Base-by-base conservation (phyloP, 2,113 vertebrate genomes). In the Misgurnus mizolepis region DNA sequence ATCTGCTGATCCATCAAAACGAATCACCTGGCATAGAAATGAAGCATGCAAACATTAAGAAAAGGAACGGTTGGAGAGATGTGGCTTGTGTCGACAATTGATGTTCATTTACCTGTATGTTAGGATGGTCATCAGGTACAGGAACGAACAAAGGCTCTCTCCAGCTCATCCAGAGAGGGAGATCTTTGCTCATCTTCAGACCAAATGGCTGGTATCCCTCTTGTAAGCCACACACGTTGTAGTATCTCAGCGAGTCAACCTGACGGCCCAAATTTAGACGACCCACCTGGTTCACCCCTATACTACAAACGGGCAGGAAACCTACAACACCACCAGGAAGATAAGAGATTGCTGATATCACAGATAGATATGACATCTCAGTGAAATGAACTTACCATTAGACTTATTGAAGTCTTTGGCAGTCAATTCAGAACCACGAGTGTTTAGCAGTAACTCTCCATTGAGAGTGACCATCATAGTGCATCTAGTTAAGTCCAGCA, bases 391-490 rank as follows among this genome's bases (percentile, higher is more conserved):
- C 95, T 89, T 77, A 98, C 97, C 97, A 0, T 95, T 94, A 65
- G 90, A 89, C 66, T 93, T 88, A 61, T 94, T 94, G 58, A 99
- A 97, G 83, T 97, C 95, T 88, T 95, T 96, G 89, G 95, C 95
- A 0, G 94, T 95, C 84, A 97, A 89, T 69, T 99, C 97, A 0
- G 95, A 98, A 47, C 97, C 96, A 2, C 92, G 94, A 64, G 95
- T 94, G 87, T 97, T 96, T 43, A 98, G 94, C 10, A 97, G 92
- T 80, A 97, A 89, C 88, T 97, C 95, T 40, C 97, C 97, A 14
- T 99, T 99, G 68, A 99, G 91, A 0, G 96, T 97, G 90, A 98
- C 94, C 92, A 96, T 96, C 94, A 98, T 95, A 55, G 95, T 95
- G 82, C 90, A 88, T 22, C 96, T 95, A 7, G 91, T 92, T 92